Percentiles rank a stretch among this genome's conserved stretches.
These are phyloP conservation scores for Calameuta idolon DNA, from an alignment of 2,888 invertebrate genomes.

Conservation along the genomic window DNA sequence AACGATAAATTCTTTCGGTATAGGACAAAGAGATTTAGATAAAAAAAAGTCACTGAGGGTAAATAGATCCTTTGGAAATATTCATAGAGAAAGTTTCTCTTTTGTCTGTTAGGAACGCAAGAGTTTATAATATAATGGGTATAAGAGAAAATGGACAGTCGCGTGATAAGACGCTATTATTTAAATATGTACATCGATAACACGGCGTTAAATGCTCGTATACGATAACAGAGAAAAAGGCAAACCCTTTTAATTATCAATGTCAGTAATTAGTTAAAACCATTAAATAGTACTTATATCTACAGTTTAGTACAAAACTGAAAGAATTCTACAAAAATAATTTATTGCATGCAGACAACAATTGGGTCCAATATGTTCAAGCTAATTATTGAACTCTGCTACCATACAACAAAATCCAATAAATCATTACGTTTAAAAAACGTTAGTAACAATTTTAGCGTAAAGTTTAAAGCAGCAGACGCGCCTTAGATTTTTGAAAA, in stretches of 20 bases:
- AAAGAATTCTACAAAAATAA: not conserved
- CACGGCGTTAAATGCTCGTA: not conserved
- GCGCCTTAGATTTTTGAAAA: not conserved
- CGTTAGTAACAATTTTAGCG: not conserved
- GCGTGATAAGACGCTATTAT: not conserved
- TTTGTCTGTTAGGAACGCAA: not conserved
- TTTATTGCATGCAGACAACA: not conserved
- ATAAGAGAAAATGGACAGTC: not conserved
- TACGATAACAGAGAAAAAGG: not conserved
- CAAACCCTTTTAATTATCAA: not conserved
- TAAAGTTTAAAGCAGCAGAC: not conserved
- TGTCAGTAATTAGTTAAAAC: not conserved
- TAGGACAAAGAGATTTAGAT: not conserved
- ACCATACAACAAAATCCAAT: not conserved
- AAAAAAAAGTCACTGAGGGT: not conserved
- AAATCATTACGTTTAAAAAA: not conserved
- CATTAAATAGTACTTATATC: not conserved
- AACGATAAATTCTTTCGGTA: not conserved
- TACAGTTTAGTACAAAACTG: not conserved
- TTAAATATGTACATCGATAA: not conserved
- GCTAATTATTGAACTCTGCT: not conserved
- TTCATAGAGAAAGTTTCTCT: not conserved
- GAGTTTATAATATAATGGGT: not conserved
- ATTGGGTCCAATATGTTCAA: not conserved
- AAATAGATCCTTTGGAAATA: not conserved